These are phyloP conservation scores for Heliconius himera DNA, from an alignment of 1,140 invertebrate species.

Conservation along the genomic window DNA sequence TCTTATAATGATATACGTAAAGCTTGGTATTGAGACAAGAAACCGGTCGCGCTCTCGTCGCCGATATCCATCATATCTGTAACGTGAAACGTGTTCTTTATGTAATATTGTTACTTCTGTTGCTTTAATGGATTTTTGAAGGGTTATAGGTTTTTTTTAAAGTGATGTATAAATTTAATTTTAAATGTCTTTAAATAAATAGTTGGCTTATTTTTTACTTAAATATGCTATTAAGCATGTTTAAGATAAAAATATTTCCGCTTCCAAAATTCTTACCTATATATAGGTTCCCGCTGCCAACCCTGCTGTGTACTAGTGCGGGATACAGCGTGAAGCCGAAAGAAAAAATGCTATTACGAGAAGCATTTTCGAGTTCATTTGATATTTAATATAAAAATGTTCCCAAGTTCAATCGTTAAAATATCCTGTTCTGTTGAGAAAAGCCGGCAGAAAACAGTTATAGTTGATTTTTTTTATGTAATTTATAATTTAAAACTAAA, in stretches of 20 bases:
- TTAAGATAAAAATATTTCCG: too few relatives aligned
- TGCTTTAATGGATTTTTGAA: neutral
- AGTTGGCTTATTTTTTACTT: too few relatives aligned
- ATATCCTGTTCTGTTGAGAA: neutral
- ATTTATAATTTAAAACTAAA: neutral
- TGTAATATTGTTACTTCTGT: slow-evolving; percentile 11
- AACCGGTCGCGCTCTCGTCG: slow-evolving; percentile 3
- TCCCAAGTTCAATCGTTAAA: too few relatives aligned
- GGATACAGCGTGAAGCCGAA: too few relatives aligned
- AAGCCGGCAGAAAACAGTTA: neutral
- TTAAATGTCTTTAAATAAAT: neutral
- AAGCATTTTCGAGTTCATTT: too few relatives aligned
- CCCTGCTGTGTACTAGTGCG: too few relatives aligned
- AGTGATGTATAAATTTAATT: neutral
- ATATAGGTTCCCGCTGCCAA: too few relatives aligned
- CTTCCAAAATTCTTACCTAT: too few relatives aligned
- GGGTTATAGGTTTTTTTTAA: neutral
- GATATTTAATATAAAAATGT: too few relatives aligned
- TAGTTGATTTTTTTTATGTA: neutral
- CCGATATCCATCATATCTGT: slow-evolving; percentile 12
- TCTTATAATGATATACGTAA: slow-evolving; percentile 9
- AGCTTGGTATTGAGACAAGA: neutral
- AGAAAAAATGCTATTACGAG: too few relatives aligned
- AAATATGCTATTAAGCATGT: too few relatives aligned
- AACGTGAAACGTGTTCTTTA: slow-evolving; percentile 5